These are phyloP conservation scores for Drosophila pseudoobscura DNA, from an alignment of 1,140 invertebrate genomes.

Conservation along the genomic window DNA sequence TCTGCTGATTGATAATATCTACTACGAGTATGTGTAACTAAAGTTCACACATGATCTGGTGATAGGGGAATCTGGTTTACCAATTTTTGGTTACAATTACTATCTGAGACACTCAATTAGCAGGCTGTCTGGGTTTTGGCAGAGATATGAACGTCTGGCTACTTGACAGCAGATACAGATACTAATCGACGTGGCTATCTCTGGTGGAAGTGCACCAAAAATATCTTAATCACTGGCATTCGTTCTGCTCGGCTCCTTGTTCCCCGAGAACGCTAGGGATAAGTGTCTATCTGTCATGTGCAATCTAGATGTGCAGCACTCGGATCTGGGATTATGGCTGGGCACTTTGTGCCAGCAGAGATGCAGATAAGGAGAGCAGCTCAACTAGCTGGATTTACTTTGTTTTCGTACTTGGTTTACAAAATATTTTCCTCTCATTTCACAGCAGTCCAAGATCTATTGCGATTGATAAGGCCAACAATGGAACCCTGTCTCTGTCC, in stretches of 20 bases:
- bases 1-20: slow-evolving; percentile 18
- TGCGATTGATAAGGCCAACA: slow-evolving; percentile 44
- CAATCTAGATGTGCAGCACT: slow-evolving; percentile 35
- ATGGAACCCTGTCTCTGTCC: slow-evolving; percentile 12
- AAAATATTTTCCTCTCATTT: slow-evolving; percentile 50
- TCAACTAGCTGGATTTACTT: slow-evolving; percentile 36
- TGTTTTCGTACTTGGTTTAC: slow-evolving; percentile 51
- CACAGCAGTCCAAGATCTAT: slow-evolving; percentile 34
- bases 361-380: slow-evolving; percentile 46
- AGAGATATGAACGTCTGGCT: slow-evolving; percentile 23
- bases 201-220: slow-evolving; percentile 22
- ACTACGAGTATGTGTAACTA: slow-evolving; percentile 3
- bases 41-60: slow-evolving; percentile 59
- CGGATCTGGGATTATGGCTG: slow-evolving; percentile 35
- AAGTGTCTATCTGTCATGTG: slow-evolving; percentile 45
- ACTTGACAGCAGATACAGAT: slow-evolving; percentile 51
- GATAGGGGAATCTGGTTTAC: slow-evolving; percentile 66
- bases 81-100: slow-evolving; percentile 48
- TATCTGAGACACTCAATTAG: slow-evolving; percentile 32
- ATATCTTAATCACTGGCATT: slow-evolving; percentile 36
- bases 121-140: slow-evolving; percentile 18
- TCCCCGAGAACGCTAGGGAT: slow-evolving; percentile 21
- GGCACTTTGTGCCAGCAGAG: slow-evolving; percentile 14
- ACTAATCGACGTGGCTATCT: slow-evolving; percentile 27
- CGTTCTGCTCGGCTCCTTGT: slow-evolving; percentile 27